Percentiles rank a stretch among this genome's conserved stretches.
These are phyloP conservation scores for Drosophila chauvacae DNA, from an alignment of 1,140 invertebrate genomes.

Conservation along the genomic window DNA sequence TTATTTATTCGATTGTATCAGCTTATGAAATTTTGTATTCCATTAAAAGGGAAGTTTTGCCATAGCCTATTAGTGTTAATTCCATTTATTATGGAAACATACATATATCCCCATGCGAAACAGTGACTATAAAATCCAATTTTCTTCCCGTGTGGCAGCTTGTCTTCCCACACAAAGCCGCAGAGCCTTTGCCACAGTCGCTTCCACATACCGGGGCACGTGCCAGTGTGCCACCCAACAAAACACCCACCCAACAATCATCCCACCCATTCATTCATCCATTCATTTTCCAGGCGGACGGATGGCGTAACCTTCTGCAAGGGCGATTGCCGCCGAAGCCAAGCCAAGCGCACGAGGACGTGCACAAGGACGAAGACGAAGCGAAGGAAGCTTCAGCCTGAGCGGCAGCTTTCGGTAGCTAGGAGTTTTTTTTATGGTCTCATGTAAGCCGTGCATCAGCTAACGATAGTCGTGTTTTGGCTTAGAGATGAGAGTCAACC, in stretches of 20 bases:
- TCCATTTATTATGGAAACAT: neutral
- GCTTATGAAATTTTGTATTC: neutral
- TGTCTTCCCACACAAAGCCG: conserved; percentile 32
- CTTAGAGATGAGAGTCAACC: neutral
- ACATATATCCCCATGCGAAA: neutral
- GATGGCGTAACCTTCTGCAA: conserved; percentile 72
- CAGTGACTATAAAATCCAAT: neutral
- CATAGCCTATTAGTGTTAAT: neutral
- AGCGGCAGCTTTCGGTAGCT: conserved; percentile 16
- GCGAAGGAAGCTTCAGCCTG: conserved; percentile 24
- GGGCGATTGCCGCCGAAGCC: conserved; percentile 29
- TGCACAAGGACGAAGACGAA: conserved; percentile 49
- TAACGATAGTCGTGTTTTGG: neutral
- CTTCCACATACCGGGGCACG: conserved; percentile 69
- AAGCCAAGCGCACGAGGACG: conserved; percentile 22
- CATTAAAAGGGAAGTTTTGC: neutral
- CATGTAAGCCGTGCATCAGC: conserved; percentile 1
- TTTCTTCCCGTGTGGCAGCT: conserved; percentile 2
- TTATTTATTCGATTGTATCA: neutral
- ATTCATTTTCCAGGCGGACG: conserved; percentile 24
- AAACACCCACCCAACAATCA: conserved; percentile 3
- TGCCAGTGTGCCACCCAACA: conserved; percentile 38
- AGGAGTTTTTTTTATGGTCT: neutral
- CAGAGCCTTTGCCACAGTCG: conserved; percentile 52
- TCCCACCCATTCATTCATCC: conserved; percentile 12